phyloP scores from a whole-genome alignment of 2,797 vertebrate species.

The Pelobates cultripes region DNA sequence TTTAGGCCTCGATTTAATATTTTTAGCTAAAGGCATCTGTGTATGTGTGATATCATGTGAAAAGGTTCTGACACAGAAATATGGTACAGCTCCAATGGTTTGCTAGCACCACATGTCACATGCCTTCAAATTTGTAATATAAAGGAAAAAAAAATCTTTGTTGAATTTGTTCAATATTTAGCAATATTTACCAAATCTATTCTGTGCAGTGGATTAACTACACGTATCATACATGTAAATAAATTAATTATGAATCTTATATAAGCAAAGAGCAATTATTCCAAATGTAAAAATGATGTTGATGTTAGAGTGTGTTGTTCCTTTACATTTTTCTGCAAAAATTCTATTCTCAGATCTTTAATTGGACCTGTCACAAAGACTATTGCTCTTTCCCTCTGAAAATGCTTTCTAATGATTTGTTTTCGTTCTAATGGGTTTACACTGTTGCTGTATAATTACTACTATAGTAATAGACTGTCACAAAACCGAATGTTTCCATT shows the following conservation, averaged over 20 bases:
- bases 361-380: conserved; percentile 44
- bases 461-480: conserved; percentile 54
- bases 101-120: too few relatives aligned
- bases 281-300: conserved; percentile 13
- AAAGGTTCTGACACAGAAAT: too few relatives aligned
- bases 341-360: conserved; percentile 14
- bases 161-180: conserved; percentile 2
- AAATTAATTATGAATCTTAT: not conserved
- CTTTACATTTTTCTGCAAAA: conserved; percentile 2
- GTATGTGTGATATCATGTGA: too few relatives aligned
- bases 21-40: too few relatives aligned
- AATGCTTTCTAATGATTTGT: conserved; percentile 53
- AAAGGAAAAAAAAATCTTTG: too few relatives aligned
- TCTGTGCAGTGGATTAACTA: not conserved
- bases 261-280: conserved; percentile 1
- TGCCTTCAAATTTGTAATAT: too few relatives aligned
- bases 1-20: too few relatives aligned
- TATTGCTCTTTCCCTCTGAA: conserved; percentile 46
- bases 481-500: conserved; percentile 51
- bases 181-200: conserved; percentile 1
- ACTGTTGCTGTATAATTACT: conserved; percentile 45
- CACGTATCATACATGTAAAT: not conserved
- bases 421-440: conserved; percentile 47
- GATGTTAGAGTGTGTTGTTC: conserved; percentile 1
- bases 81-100: too few relatives aligned